phyloP scores from a whole-genome alignment of 2,113 vertebrate species.

The Ranitomeya imitator region DNA sequence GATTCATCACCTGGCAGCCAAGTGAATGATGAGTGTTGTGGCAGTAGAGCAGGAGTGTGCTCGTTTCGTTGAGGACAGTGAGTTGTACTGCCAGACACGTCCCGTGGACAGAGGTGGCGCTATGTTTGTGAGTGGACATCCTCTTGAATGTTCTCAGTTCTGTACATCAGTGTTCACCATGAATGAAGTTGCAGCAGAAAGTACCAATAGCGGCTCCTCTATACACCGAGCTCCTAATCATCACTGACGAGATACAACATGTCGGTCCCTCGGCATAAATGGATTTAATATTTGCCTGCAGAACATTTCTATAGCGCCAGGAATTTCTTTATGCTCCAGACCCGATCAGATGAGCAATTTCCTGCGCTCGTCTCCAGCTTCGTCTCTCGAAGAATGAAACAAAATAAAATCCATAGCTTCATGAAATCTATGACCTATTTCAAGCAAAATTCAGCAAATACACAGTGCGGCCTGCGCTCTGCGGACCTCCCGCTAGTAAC shows the following conservation, averaged over 20 bases:
- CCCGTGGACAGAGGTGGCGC: too few species aligned
- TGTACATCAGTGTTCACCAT: too few species aligned
- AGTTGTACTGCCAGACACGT: too few species aligned
- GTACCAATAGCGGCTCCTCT: too few species aligned
- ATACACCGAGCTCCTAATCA: too few species aligned
- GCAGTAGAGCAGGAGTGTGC: too few species aligned
- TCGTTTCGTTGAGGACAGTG: too few species aligned
- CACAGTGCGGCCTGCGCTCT: slow-evolving; percentile 5
- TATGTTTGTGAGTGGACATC: too few species aligned
- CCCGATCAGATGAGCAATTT: slow-evolving; percentile 2
- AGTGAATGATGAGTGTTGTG: too few species aligned
- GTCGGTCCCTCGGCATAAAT: not conserved
- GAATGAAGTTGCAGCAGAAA: too few species aligned
- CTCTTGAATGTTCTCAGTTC: too few species aligned
- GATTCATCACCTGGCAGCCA: too few species aligned
- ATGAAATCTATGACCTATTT: slow-evolving; percentile 40
- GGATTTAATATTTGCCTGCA: slow-evolving; percentile 3
- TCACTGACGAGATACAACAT: not conserved
- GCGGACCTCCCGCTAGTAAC: slow-evolving; percentile 24
- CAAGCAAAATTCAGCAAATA: slow-evolving; percentile 25
- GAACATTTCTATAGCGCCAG: not conserved
- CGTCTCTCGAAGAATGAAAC: not conserved
- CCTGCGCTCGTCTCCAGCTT: not conserved
- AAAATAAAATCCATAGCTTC: slow-evolving; percentile 5
- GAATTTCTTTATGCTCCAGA: slow-evolving; percentile 7